Base-by-base conservation (phyloP, 2,888 invertebrate genomes). In the Dichetophora obliterata region DNA sequence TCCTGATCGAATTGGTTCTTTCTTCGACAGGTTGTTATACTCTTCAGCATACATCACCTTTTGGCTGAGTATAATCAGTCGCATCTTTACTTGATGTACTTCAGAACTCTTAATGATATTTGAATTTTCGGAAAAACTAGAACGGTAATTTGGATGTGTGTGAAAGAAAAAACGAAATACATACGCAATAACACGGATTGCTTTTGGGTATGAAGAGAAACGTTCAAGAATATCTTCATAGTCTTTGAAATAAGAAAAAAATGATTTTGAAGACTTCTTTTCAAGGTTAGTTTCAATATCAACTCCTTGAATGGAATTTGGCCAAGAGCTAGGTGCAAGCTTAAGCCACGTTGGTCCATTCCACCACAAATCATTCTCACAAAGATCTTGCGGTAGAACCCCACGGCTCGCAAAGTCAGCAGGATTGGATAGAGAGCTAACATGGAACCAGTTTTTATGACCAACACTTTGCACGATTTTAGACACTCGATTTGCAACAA, bases 351-450 rank as follows among this genome's bases (percentile, higher is more conserved):
- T 27, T 1, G 73, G 77, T 14, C 77, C 74, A 19, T 71, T 37
- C 77, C 77, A 79, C 72, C 79, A 76, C 14, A 72, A 27, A 3
- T 72, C 24, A 37, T 66, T 73, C 16, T 43, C 27, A 11, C 70
- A 5, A 24, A 77, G 57, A 31, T 77, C 77, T 19, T 68, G n/a
- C n/a, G 75, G 54, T 66, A 34, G 34, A 22, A 75, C 43, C 11
- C 79, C 75, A 50, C 79, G 72, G 19, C 59, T 66, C 27, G 57
- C 69, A 2, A 75, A 16, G 48, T 80, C 77, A 3, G 75, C 77
- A 1, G 78, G 75, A 22, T 76, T 78, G 19, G 59, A 6, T 14
- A 61, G 27, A 16, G 77, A 75, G 1, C 54, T 22, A 3, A 79
- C 78, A 54, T 80, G 77, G 14, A 48, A 70, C 78, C 79, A 78